Evolutionary conservation across 2,888 invertebrate species (phyloP).

Genomic region (Clistopyga incitator): DNA sequence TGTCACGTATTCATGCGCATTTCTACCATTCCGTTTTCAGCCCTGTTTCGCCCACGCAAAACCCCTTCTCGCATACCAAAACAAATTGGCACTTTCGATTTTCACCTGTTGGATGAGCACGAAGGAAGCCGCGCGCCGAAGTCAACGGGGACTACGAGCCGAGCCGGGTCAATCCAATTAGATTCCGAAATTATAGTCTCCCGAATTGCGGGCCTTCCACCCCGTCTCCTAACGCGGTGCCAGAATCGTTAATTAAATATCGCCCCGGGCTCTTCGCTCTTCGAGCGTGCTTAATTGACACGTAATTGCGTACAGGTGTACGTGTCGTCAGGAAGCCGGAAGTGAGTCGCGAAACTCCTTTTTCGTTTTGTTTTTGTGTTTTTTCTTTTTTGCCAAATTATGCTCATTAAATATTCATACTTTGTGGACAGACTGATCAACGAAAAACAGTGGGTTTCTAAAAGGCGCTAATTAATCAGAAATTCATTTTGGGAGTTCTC

Average conservation of each 20-base stretch:
- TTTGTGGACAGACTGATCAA: neutral
- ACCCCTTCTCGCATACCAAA: constrained; percentile 18
- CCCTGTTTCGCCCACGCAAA: constrained; percentile 8
- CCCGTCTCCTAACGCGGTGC: constrained; percentile 41
- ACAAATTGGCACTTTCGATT: constrained; percentile 55
- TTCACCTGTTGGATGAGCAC: constrained; percentile 60
- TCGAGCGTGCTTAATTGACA: constrained; percentile 66
- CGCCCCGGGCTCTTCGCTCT: constrained; percentile 56
- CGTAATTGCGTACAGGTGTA: constrained; percentile 66
- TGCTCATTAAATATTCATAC: neutral
- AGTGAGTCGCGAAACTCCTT: neutral
- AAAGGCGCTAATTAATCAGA: neutral
- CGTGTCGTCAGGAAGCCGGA: constrained; percentile 43
- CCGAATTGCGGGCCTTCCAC: constrained; percentile 44
- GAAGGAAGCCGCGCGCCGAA: neutral
- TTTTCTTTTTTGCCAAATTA: neutral
- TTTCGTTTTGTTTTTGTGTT: no score
- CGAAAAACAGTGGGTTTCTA: neutral
- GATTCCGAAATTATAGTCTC: constrained; percentile 62
- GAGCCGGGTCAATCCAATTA: constrained; percentile 63
- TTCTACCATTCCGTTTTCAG: neutral
- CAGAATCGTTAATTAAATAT: constrained; percentile 66
- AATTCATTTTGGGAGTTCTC: neutral
- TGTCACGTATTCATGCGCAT: neutral
- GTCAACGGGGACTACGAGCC: constrained; percentile 27